Conservation (phyloP, 2,113 vertebrate genomes). For the Antidorcas marsupialis region DNA sequence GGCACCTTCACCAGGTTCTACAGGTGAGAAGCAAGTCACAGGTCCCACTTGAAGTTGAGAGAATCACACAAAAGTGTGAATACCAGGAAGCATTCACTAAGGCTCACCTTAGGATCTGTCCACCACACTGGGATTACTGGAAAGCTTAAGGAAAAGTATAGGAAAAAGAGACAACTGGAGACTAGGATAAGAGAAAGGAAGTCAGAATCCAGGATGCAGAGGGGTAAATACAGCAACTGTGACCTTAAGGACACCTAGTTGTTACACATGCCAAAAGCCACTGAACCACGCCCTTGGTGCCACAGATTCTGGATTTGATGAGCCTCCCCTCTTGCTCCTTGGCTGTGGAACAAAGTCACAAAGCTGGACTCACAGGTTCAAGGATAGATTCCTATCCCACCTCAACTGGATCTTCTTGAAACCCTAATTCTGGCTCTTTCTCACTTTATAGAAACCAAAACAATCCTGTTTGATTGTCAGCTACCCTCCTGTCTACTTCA, state of each 20-base stretch:
- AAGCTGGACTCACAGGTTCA: neutral
- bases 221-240: neutral
- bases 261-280: neutral
- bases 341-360: neutral
- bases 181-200: neutral
- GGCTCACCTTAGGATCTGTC: neutral
- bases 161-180: neutral
- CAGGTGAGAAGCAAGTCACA: neutral
- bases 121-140: neutral
- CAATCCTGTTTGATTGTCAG: neutral
- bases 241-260: neutral
- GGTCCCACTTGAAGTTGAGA: neutral
- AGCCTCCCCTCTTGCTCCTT: neutral
- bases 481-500: neutral
- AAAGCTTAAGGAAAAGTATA: neutral
- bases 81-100: neutral
- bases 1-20: neutral
- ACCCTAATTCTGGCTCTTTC: neutral
- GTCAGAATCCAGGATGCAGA: neutral
- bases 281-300: neutral
- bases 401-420: neutral
- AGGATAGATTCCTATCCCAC: neutral
- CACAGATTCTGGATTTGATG: neutral
- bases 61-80: neutral
- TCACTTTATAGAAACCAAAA: neutral